Percentiles rank a stretch among this genome's conserved stretches.
These are phyloP conservation scores for Bombylius discolor DNA, from an alignment of 2,888 invertebrate species.

Conservation along the genomic window DNA sequence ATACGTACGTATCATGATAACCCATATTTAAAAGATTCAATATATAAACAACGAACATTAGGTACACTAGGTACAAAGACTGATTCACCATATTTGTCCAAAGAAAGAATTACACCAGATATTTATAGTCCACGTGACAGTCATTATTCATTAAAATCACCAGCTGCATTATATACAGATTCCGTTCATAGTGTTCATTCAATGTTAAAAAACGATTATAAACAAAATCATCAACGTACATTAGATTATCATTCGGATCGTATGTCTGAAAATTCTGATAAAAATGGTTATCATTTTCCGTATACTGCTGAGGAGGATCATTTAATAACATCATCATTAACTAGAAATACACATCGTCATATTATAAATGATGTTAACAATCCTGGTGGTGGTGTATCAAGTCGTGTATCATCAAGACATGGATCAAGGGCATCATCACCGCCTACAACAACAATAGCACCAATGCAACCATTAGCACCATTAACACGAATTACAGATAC, in stretches of 20 bases:
- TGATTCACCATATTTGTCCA: conserved; percentile 32
- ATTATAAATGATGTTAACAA: conserved; percentile 42
- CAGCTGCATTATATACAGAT: conserved; percentile 26
- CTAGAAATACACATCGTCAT: conserved; percentile 21
- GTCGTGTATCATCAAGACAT: conserved; percentile 28
- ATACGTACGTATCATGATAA: conserved; percentile 33
- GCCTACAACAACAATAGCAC: conserved; percentile 41
- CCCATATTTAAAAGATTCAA: conserved; percentile 31
- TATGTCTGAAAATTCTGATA: conserved; percentile 57
- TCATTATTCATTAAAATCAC: conserved; percentile 31
- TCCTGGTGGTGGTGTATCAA: conserved; percentile 35
- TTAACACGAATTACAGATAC: conserved; percentile 50
- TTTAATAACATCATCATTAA: conserved; percentile 29
- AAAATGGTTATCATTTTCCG: conserved; percentile 71
- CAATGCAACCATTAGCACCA: conserved; percentile 44
- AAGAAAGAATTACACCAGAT: conserved; percentile 34
- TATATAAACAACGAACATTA: conserved; percentile 31
- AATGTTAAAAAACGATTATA: conserved; percentile 34
- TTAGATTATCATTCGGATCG: conserved; percentile 42
- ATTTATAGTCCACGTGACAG: conserved; percentile 34
- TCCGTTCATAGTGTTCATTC: conserved; percentile 35
- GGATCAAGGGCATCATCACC: conserved; percentile 32
- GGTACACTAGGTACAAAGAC: conserved; percentile 27
- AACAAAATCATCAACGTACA: conserved; percentile 36
- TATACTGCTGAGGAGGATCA: conserved; percentile 75